Percentiles rank a stretch among this genome's conserved stretches.
Evolutionary conservation across 2,888 invertebrate species (phyloP).

Genomic region (Iphiclides podalirius): DNA sequence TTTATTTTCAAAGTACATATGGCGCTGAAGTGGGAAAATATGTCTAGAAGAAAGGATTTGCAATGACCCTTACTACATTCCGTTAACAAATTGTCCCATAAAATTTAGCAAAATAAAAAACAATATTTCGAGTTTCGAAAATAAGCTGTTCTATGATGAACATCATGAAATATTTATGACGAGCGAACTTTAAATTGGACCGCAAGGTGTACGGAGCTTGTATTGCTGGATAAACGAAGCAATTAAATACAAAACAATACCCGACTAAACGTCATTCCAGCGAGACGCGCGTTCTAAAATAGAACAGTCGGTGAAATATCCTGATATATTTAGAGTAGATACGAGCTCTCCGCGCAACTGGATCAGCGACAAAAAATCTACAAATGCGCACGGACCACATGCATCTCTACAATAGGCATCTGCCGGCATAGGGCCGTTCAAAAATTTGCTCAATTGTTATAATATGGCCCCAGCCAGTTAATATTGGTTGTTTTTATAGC

Average conservation of each 20-base stretch:
- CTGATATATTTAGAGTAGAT: conserved; percentile 8
- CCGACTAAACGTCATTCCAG: conserved; percentile 13
- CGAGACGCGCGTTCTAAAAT: conserved; percentile 10
- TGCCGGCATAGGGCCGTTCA: conserved; percentile 13
- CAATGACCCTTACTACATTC: no score
- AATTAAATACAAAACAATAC: conserved; percentile 15
- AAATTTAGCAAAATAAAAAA: no score
- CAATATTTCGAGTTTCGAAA: no score
- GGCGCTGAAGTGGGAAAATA: no score
- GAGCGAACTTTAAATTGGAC: neutral
- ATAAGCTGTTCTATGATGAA: no score
- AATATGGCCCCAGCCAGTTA: conserved; percentile 7
- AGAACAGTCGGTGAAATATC: conserved; percentile 14
- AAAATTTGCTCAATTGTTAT: conserved; percentile 15
- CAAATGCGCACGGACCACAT: conserved; percentile 4
- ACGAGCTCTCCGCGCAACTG: neutral
- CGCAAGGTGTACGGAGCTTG: neutral
- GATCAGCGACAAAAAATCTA: neutral
- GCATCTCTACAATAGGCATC: neutral
- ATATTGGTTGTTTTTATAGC: neutral
- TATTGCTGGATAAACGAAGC: neutral
- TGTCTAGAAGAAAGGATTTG: no score
- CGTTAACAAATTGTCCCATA: no score
- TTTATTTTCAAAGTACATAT: no score
- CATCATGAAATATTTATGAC: no score